Base-by-base conservation (phyloP, 2,888 invertebrate genomes). In the Listrodromus nycthemerus region DNA sequence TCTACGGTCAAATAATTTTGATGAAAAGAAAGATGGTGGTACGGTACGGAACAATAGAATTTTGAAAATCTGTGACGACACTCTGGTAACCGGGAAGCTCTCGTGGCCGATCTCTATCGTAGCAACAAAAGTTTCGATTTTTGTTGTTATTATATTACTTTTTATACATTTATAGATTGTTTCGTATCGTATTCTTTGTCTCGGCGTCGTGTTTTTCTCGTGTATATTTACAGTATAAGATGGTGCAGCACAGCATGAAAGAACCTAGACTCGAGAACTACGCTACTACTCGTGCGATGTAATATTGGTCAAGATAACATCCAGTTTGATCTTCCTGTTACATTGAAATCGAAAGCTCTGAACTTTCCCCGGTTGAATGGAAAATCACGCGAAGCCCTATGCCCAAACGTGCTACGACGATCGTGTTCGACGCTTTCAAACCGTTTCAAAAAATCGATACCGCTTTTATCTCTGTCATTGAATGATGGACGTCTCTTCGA, bases 251-350 rank as follows among this genome's bases (percentile, higher is more conserved):
- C 84, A 80, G 75, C 74, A 86, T 80, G 80, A 82, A 84, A 84
- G 70, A 82, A 78, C 55, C 24, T 69, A 71, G 63, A 79, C 61
- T 67, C 76, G 77, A 61, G 55, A 78, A 79, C 79, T 73, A 81
- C 67, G 52, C 82, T 86, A 83, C 80, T 75, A n/a, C 66, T 83
- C 85, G 74, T 71, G 77, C 80, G 76, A 80, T 79, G 78, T 84
- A 83, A 74, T 83, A 80, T 85, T 85, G 83, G 85, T 86, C 86
- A 76, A 83, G 84, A 75, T 86, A 83, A 66, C 66, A 75, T 85
- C 55, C 78, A 77, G 27, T 30, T 30, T 71, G 74, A 73, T 84
- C 19, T 63, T 67, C 70, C 69, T 63, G 55, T 50, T 33, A 66
- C 10, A 10, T 73, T 45, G 24, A 71, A 83, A 71, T 71, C 50